Evolutionary conservation across 1,140 invertebrate species (phyloP), one percentile per base, ranked within the genome.

Genomic region (Apis cerana): DNA sequence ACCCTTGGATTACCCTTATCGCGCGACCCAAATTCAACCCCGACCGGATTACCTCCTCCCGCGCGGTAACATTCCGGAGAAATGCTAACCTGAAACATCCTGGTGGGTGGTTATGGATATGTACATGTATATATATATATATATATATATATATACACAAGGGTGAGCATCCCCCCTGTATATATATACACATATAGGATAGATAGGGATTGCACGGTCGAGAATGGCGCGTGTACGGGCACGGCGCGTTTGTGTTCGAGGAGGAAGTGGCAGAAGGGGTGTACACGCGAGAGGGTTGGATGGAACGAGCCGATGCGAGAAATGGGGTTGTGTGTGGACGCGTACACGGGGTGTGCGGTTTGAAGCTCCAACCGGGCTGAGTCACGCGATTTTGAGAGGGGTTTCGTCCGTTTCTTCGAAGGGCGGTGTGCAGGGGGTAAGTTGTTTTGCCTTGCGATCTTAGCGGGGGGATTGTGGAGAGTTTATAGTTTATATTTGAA

Each of bases 1-100:
- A 85, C 78, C 82, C 89, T 84, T 85, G 88, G 83, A 90, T 89
- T 87, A 89, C 83, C 80, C 82, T 87, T 87, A 85, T 88, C 85
- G 80, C 77, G 76, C 84, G 84, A 86, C 84, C 88, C 77, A 74
- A 89, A 89, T 86, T 86, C 87, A 76, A 86, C 67, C 75, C 80
- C 65, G 61, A 67, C 33, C 27, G 76, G 79, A 88, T 89, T 86
- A 84, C 82, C 87, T 77, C 65, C 80, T 83, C 59, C 52, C 64
- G 71, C 58, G 54, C 70, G 74, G 58, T 78, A 76, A 82, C 88
- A 85, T 85, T 85, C 86, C 86, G 75, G 71, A 85, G 87, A 83
- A 88, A 88, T 88, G 83, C 79, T 76, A 77, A 80, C 86, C 61
- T 65, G 86, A 88, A 88, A 88, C 83, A 88, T 88, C 76, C 86